Conservation (phyloP, 2,888 invertebrate species). For the Ryuthela nishihirai region DNA sequence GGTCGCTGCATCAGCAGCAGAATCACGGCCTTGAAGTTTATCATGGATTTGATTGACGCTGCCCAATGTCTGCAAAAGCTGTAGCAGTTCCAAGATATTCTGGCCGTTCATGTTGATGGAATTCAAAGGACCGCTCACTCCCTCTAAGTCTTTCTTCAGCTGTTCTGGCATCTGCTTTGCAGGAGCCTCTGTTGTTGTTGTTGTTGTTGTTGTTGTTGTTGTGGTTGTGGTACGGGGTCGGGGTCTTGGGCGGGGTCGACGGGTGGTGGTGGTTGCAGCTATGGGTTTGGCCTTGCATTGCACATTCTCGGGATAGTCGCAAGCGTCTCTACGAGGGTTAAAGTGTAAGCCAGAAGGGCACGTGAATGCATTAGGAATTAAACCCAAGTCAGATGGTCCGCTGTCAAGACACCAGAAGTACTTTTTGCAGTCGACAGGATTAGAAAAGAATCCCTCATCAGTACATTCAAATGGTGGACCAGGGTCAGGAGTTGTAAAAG, state of each 20-base stretch:
- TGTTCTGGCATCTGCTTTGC: conserved; percentile 3
- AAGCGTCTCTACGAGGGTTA: conserved; percentile 86
- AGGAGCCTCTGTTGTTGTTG: conserved; percentile 33
- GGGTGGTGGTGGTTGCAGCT: conserved; percentile 15
- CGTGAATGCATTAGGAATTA: conserved; percentile 87
- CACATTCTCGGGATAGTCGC: conserved; percentile 86
- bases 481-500: conserved; percentile 85
- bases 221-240: conserved; percentile 13
- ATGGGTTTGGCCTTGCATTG: conserved; percentile 44
- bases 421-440: conserved; percentile 88
- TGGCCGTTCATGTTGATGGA: conserved; percentile 12
- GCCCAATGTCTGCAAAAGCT: conserved; percentile 29
- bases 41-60: conserved; percentile 26
- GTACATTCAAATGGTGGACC: conserved; percentile 74
- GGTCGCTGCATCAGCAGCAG: conserved; percentile 17
- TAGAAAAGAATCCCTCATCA: conserved; percentile 88
- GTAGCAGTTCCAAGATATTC: conserved; percentile 22
- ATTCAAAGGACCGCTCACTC: conserved; percentile 6
- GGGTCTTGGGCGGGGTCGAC: conserved; percentile 15
- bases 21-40: conserved; percentile 18
- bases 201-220: conserved; percentile 12
- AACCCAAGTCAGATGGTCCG: conserved; percentile 68
- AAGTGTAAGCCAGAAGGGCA: conserved; percentile 88
- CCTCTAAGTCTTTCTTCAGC: conserved; percentile 8
- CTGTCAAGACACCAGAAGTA: conserved; percentile 93